phyloP scores from a whole-genome alignment of 1,140 invertebrate species.

The Heliconius melpomene region DNA sequence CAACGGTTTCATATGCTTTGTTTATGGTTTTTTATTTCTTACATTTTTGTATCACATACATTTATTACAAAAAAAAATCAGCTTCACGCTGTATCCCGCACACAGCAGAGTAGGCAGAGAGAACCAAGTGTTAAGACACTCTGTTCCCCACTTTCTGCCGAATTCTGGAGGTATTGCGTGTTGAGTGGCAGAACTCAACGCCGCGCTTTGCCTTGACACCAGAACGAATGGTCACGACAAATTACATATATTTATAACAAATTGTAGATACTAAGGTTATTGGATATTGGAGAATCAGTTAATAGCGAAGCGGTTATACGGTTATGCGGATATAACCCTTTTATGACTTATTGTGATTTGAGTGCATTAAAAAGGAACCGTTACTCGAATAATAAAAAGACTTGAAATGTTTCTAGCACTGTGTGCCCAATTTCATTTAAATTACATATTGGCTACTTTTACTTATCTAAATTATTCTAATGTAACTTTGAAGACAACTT shows the following conservation, averaged over 20 bases:
- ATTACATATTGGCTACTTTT: neutral
- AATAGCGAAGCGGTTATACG: constrained; percentile 37
- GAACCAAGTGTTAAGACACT: too few species aligned
- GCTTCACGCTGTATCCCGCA: too few species aligned
- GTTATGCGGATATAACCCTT: constrained; percentile 43
- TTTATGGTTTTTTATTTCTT: neutral
- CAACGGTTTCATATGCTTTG: constrained; percentile 18
- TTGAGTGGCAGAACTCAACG: too few species aligned
- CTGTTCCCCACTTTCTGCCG: too few species aligned
- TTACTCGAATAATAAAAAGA: constrained; percentile 48
- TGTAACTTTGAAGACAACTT: too few species aligned
- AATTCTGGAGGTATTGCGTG: too few species aligned
- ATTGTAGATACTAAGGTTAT: too few species aligned
- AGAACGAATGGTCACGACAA: neutral
- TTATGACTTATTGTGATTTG: constrained; percentile 44
- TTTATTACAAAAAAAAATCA: neutral
- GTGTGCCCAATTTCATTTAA: constrained; percentile 11
- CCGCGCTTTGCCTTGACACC: too few species aligned
- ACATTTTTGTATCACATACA: neutral
- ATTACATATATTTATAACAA: neutral
- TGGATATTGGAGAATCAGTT: neutral
- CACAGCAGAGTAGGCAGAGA: too few species aligned
- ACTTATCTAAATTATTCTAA: constrained; percentile 11
- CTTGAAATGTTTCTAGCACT: constrained; percentile 35
- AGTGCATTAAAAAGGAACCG: constrained; percentile 40